These are phyloP conservation scores for Toxonevra muliebris DNA, from an alignment of 2,888 invertebrate genomes.

Conservation along the genomic window DNA sequence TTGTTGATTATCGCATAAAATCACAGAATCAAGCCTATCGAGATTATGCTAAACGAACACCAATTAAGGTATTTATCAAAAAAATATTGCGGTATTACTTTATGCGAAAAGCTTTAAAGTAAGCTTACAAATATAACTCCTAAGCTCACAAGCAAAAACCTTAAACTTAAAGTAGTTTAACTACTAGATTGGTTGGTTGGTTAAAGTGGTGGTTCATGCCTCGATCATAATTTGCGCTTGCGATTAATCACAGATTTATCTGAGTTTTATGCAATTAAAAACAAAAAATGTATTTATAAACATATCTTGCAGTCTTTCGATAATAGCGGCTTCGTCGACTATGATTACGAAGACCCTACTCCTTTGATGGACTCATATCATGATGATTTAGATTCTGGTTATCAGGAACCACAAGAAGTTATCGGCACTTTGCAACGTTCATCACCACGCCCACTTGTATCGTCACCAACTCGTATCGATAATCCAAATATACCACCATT, in stretches of 20 bases:
- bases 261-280: too few relatives aligned
- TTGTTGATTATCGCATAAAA: constrained; percentile 69
- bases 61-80: constrained; percentile 55
- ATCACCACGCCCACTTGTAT: constrained; percentile 73
- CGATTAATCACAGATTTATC: too few relatives aligned
- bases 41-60: constrained; percentile 59
- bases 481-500: constrained; percentile 81
- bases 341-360: constrained; percentile 83
- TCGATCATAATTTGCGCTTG: too few relatives aligned
- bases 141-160: too few relatives aligned
- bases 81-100: neutral
- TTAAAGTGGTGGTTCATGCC: too few relatives aligned
- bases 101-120: neutral
- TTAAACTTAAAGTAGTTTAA: neutral
- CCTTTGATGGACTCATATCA: constrained; percentile 79
- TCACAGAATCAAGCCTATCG: constrained; percentile 53
- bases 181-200: too few relatives aligned
- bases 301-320: constrained; percentile 68
- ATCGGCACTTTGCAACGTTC: constrained; percentile 60
- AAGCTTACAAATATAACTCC: neutral
- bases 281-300: neutral
- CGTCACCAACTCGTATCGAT: constrained; percentile 83
- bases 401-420: constrained; percentile 66
- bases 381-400: constrained; percentile 69
- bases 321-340: constrained; percentile 82